Conservation (phyloP, 2,797 vertebrate genomes). For the Pipistrellus pygmaeus region DNA sequence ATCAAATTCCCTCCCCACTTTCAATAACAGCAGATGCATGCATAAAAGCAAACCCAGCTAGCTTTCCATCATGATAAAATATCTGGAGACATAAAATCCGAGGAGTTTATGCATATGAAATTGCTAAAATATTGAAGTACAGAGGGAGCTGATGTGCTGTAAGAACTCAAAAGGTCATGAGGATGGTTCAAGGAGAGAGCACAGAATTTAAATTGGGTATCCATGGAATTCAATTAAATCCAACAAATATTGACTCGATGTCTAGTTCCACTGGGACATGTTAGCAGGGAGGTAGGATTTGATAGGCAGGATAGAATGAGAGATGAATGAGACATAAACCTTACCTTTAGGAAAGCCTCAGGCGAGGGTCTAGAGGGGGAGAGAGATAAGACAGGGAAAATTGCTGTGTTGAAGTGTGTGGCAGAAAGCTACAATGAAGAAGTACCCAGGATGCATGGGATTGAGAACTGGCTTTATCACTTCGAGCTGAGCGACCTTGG, state of each 20-base stretch:
- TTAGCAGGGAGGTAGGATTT: neutral
- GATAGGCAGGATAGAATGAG: neutral
- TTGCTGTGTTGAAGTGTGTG: neutral
- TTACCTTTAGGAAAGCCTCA: neutral
- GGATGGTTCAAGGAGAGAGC: neutral
- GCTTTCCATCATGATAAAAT: slow-evolving; percentile 56
- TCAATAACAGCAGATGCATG: neutral
- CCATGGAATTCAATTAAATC: slow-evolving; percentile 56
- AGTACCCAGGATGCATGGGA: neutral
- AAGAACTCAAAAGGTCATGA: slow-evolving; percentile 63
- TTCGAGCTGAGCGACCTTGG: neutral
- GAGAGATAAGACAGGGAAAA: neutral
- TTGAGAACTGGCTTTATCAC: neutral
- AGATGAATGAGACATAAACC: slow-evolving; percentile 20
- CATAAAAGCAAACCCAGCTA: slow-evolving; percentile 56
- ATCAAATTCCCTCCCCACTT: slow-evolving; percentile 52
- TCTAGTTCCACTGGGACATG: neutral
- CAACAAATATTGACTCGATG: slow-evolving; percentile 45
- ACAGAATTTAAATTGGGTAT: slow-evolving; percentile 66
- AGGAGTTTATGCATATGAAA: slow-evolving; percentile 69
- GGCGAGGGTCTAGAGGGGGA: neutral
- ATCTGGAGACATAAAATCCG: slow-evolving; percentile 35
- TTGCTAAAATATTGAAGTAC: slow-evolving; percentile 57
- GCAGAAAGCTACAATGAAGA: neutral
- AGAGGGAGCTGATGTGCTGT: slow-evolving; percentile 46